These are phyloP conservation scores for Trachelipus rathkii DNA, from an alignment of 1,140 invertebrate species.

Conservation along the genomic window DNA sequence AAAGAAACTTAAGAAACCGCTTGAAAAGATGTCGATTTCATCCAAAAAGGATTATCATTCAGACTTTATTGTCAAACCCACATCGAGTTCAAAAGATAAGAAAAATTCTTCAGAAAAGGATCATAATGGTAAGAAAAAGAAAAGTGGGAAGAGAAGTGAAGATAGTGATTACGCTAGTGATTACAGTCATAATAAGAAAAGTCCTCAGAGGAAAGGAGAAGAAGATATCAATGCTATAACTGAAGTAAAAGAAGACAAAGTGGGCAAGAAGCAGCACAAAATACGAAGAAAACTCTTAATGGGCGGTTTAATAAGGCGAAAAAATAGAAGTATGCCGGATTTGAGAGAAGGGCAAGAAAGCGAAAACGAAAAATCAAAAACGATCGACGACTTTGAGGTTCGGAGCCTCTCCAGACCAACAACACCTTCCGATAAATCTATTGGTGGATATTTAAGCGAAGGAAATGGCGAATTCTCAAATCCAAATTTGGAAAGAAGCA, in stretches of 20 bases:
- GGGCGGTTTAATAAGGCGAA: conserved; percentile 79
- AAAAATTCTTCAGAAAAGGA: conserved; percentile 51
- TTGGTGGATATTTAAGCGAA: conserved; percentile 73
- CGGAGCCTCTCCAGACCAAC: conserved; percentile 42
- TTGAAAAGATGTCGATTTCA: conserved; percentile 33
- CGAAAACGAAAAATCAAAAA: conserved; percentile 54
- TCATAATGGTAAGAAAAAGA: conserved; percentile 37
- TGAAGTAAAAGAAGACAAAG: conserved; percentile 41
- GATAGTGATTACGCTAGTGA: conserved; percentile 43
- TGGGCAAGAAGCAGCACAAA: conserved; percentile 84
- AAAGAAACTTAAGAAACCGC: conserved; percentile 61
- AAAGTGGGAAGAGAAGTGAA: conserved; percentile 23
- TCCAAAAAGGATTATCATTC: not conserved
- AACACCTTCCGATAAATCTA: conserved; percentile 58
- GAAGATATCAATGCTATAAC: conserved; percentile 49
- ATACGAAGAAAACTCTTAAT: conserved; percentile 79
- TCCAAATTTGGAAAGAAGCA: conserved; percentile 77
- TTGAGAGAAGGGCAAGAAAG: conserved; percentile 62
- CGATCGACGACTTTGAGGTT: conserved; percentile 42
- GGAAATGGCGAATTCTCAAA: conserved; percentile 78
- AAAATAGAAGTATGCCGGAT: conserved; percentile 88
- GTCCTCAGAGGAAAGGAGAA: conserved; percentile 54
- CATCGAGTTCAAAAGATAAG: conserved; percentile 62
- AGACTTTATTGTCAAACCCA: conserved; percentile 49
- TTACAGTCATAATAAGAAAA: conserved; percentile 37